phyloP scores from a whole-genome alignment of 2,888 invertebrate genomes.

The Amphipyra tragopoginis region DNA sequence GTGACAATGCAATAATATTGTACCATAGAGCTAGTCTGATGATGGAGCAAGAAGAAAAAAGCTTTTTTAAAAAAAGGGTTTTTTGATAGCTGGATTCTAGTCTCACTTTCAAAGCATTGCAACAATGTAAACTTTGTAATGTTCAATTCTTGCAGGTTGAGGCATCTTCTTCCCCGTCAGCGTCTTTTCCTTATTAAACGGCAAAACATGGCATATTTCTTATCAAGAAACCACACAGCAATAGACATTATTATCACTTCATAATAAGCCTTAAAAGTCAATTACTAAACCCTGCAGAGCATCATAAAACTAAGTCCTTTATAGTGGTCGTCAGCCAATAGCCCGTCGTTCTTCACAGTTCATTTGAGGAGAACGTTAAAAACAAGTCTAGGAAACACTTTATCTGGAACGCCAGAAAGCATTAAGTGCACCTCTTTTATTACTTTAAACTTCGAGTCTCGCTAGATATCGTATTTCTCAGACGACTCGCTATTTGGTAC shows the following conservation, averaged over 20 bases:
- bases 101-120: no score
- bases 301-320: slow-evolving; percentile 38
- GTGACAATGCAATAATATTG: no score
- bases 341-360: slow-evolving; percentile 44
- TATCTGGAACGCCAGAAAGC: slow-evolving; percentile 45
- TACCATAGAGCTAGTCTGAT: no score
- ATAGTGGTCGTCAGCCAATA: slow-evolving; percentile 21
- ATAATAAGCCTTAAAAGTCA: slow-evolving; percentile 17
- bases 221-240: slow-evolving; percentile 1
- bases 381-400: slow-evolving; percentile 49
- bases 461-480: slow-evolving; percentile 23
- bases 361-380: slow-evolving; percentile 51
- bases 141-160: no score
- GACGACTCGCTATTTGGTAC: not conserved
- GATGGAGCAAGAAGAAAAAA: no score
- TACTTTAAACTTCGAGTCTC: slow-evolving; percentile 31
- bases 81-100: no score
- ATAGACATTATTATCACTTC: slow-evolving; percentile 5
- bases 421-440: slow-evolving; percentile 55
- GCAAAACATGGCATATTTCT: no score
- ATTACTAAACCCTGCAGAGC: slow-evolving; percentile 17
- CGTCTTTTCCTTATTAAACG: no score
- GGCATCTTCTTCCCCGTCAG: no score
- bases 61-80: no score
- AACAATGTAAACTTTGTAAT: no score